Evolutionary conservation across 64 coral and sea anemone species (phyloP), one percentile per base, ranked within the genome.

Genomic region (Acropora tenuis): DNA sequence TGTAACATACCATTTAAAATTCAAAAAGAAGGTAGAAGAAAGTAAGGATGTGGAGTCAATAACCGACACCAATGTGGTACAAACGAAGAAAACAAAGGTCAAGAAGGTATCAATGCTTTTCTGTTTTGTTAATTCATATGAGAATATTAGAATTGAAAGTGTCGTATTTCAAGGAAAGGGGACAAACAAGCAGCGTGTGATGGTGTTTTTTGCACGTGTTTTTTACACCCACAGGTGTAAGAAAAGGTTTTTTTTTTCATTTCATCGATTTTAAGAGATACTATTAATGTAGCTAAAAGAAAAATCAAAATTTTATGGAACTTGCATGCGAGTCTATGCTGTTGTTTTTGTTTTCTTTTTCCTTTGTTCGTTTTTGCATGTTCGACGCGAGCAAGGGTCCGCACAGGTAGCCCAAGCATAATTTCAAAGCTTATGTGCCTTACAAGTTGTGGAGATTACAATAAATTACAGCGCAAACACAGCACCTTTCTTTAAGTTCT

Each of bases 151-250:
- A 83, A 6, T 67, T 47, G 44, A 4, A 0, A 47, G 3, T 5
- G 11, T 10, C 47, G 17, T 11, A 47, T 83, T 68, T 2, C 81
- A 98, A 88, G 87, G 60, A 48, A 98, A 98, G 86, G 95, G 91
- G 94, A 93, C 94, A 20, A 98, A 98, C 80, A 98, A 98, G 85
- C 97, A 98, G 82, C 83, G 97, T 15, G 97, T 98, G 7, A 50
- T 98, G 4, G 94, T 98, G 20, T 98, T 98, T 41, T 95, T 90
- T 72, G 84, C 93, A 93, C 93, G 97, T 95, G 97, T 93, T 82
- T 95, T 98, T 50, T 91, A 30, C 97, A 30, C 97, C 5, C 92
- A 92, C 88, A 98, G 96, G 89, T 30, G 89, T 30, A 30, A 30
- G 30, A 30, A 30, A 30, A 30, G 30, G 30, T 30, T 30, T 47